phyloP scores from a whole-genome alignment of 2,113 vertebrate species.

The Paratilapia polleni region DNA sequence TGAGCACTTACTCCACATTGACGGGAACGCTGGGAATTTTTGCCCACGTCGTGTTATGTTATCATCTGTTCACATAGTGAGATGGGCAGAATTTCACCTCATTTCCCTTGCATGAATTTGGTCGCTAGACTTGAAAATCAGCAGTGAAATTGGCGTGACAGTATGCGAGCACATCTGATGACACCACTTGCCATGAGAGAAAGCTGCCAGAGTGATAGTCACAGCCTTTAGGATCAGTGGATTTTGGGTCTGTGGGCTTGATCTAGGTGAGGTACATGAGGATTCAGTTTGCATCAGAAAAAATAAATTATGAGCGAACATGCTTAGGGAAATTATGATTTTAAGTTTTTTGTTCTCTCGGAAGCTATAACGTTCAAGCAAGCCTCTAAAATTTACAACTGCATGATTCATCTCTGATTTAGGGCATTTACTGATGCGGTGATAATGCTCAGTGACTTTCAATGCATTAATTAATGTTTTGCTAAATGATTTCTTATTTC shows the following conservation, averaged over 20 bases:
- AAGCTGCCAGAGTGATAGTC: slow-evolving; percentile 11
- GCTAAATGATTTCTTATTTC: slow-evolving; percentile 2
- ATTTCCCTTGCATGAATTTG: slow-evolving; percentile 30
- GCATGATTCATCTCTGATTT: background rate
- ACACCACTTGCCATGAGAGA: slow-evolving; percentile 12
- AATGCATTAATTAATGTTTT: background rate
- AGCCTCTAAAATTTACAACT: background rate
- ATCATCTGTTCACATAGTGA: slow-evolving; percentile 27
- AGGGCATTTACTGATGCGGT: background rate
- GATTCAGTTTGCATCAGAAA: slow-evolving; percentile 1
- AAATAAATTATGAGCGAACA: background rate
- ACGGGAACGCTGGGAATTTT: slow-evolving; percentile 28
- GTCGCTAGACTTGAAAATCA: slow-evolving; percentile 21
- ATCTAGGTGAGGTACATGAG: slow-evolving; percentile 5
- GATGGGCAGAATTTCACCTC: background rate
- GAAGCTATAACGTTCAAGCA: background rate
- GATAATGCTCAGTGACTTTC: background rate
- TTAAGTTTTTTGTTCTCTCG: background rate
- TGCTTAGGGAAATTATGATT: background rate
- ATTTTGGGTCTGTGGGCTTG: background rate
- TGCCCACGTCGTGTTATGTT: background rate
- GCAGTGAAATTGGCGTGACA: slow-evolving; percentile 11
- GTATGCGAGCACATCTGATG: slow-evolving; percentile 21
- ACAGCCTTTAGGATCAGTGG: slow-evolving; percentile 15
- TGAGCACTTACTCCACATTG: background rate